Base-by-base conservation (phyloP, 2,113 vertebrate genomes). In the Nyctereutes procyonoides region DNA sequence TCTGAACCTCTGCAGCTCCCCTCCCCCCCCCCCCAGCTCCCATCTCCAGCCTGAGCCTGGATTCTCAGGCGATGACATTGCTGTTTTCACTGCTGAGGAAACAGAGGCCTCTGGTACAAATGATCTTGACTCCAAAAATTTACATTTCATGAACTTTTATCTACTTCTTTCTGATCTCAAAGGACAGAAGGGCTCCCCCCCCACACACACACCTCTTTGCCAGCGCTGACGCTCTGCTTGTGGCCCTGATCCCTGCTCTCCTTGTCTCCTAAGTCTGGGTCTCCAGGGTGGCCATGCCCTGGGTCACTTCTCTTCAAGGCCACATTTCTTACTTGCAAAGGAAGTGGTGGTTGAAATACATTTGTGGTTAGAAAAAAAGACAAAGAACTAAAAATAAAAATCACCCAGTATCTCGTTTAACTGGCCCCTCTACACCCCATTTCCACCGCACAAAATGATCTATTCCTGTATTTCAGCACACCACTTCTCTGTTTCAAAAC, bases 1-100 rank as follows among this genome's bases (percentile, higher is more conserved):
- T 11, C 43, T 35, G 69, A 65, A 38, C 8, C 6, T 65, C 17
- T 26, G n/a, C 5, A 6, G 10, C 1, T 0, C 65, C 28, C 30
- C 20, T 0, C 48, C n/a, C 2, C 0, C 1, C 1, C 35, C 30
- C 65, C 28, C 30, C 17, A 48, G 8, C 12, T 51, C 53, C 35
- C 1, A 32, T 2, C 12, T 26, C 0, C 8, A 30, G 13, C 16
- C 32, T 12, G 32, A 63, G 11, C 7, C 56, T 58, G 2, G 0
- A 3, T 48, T 55, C 76, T 76, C 12, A 14, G 79, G 74, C 0
- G 0, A 43, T 0, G 5, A 4, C 2, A 2, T 22, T 58, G 48
- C 26, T 51, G 1, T 87, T 15, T 73, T 84, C 28, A 30, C 71
- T 48, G 26, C 51, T 73, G 22, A 89, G 62, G 14, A 92, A 60